These are phyloP conservation scores for Papilio polytes DNA, from an alignment of 1,140 invertebrate species.

Conservation along the genomic window DNA sequence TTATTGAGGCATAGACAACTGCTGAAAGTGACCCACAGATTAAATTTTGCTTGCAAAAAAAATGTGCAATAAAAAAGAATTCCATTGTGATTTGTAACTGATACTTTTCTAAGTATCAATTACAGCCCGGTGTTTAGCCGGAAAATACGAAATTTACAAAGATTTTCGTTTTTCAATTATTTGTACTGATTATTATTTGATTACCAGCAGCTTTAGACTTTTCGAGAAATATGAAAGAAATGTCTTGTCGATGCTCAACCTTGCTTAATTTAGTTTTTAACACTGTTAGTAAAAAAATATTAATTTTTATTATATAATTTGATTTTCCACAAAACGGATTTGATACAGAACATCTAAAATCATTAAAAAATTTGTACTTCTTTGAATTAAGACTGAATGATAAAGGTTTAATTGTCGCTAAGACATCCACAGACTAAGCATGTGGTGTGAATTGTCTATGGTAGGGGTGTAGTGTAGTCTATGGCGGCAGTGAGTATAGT, in stretches of 20 bases:
- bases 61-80: neutral
- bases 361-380: too few relatives aligned
- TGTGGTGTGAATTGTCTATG: too few relatives aligned
- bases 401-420: too few relatives aligned
- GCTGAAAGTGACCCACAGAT: neutral
- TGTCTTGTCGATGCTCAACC: slow-evolving; percentile 1
- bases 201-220: neutral
- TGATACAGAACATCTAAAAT: too few relatives aligned
- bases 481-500: neutral
- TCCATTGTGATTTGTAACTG: neutral
- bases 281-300: too few relatives aligned
- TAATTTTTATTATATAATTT: too few relatives aligned
- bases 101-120: slow-evolving; percentile 15
- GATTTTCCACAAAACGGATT: too few relatives aligned
- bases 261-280: neutral
- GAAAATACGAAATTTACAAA: neutral
- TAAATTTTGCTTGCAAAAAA: neutral
- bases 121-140: slow-evolving; percentile 25
- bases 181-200: neutral
- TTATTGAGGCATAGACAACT: slow-evolving; percentile 2
- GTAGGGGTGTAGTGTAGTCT: too few relatives aligned
- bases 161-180: neutral
- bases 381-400: too few relatives aligned
- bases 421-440: neutral
- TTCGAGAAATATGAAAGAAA: neutral